Evolutionary conservation across 2,113 vertebrate species (phyloP).

Genomic region (Gallinago media): DNA sequence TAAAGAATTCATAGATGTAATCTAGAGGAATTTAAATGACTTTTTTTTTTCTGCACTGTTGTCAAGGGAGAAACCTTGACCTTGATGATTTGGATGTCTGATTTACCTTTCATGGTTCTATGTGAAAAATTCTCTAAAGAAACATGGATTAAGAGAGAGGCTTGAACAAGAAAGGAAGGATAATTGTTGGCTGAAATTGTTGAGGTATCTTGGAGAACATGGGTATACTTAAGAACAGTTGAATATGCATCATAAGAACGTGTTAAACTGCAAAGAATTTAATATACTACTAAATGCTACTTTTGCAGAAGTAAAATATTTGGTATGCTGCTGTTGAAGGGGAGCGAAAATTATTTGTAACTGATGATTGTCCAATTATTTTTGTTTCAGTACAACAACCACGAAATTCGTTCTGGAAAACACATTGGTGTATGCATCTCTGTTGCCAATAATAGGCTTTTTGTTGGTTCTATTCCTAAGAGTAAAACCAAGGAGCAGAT

Average conservation of each 20-base stretch:
- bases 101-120: neutral
- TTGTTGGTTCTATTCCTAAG: conserved; percentile 99
- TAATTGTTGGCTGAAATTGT: neutral
- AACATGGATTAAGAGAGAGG: neutral
- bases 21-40: neutral
- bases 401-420: conserved; percentile 97
- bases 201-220: neutral
- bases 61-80: neutral
- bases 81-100: neutral
- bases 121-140: neutral
- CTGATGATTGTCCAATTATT: neutral
- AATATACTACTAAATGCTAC: neutral
- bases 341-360: neutral
- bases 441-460: conserved; percentile 98
- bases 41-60: neutral
- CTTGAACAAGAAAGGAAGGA: neutral
- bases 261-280: neutral
- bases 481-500: conserved; percentile 99
- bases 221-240: neutral
- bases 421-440: conserved; percentile 99
- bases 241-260: neutral
- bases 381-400: conserved; percentile 91
- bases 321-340: neutral
- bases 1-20: neutral
- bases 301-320: neutral